Evolutionary conservation across 2,797 vertebrate genomes (phyloP), one percentile per base, ranked within the genome.

Genomic region (Diplodus sargus): DNA sequence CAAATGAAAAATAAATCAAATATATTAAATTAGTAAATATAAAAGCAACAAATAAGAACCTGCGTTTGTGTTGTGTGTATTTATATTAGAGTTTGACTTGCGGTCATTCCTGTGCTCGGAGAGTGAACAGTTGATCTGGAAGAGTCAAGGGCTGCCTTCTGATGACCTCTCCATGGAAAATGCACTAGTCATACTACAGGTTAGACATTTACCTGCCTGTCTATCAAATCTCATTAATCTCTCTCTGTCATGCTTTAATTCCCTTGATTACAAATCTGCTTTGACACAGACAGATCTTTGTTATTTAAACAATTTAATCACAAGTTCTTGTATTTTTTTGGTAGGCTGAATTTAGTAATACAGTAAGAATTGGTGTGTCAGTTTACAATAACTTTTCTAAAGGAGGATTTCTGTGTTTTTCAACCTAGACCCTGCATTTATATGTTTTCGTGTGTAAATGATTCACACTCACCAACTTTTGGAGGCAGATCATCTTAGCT

Each of bases 121-220:
- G 93, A 99, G 98, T 76, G 97, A 99, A 64, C 98, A 99, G 85
- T 85, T 99, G 89, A 97, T 98, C 89, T 99, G 98, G 98, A 99
- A 99, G 91, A 97, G 97, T 91, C 97, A 99, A 95, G 98, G 98
- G 11, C 93, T 99, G 43, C 98, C 98, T 0, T 99, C 98, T 60
- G 98, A 99, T 88, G 98, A 99, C 79, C 96, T 99, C 75, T 99
- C 97, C n/a, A 95, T 99, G 93, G 98, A 99, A 92, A 99, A 99
- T 66, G 98, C 98, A 45, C 93, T 99, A 76, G 97, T 99, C 81
- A 97, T 99, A 81, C 92, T 99, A 20, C 98, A 99, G 97, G 98
- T 99, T 85, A 75, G 87, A 78, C 51, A 64, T 66, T 39, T 0
- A 42, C 34, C 43, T 63, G 1, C 18, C 0, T 52, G 17, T 66